Percentiles rank a stretch among this genome's conserved stretches.
These are phyloP conservation scores for Cephus cinctus DNA, from an alignment of 1,140 invertebrate species.

Conservation along the genomic window DNA sequence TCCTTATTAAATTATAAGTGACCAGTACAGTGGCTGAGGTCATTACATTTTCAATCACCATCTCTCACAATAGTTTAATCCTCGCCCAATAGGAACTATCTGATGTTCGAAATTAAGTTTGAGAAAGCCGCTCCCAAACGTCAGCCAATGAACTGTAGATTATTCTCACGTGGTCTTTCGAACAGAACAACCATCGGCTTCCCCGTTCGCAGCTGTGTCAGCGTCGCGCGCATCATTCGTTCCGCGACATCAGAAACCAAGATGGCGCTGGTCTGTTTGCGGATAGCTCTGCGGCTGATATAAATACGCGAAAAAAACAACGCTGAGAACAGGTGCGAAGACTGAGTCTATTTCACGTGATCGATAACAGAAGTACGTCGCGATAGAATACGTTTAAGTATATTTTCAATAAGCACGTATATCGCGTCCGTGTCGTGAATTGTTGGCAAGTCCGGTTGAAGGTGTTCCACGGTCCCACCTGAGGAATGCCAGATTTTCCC, in stretches of 20 bases:
- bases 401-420: not conserved
- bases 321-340: not conserved
- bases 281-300: slow-evolving; percentile 42
- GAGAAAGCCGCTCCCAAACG: too few relatives aligned
- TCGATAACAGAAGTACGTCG: too few relatives aligned
- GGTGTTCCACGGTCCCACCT: slow-evolving; percentile 43
- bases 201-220: too few relatives aligned
- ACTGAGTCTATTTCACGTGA: not conserved
- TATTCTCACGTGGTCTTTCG: too few relatives aligned
- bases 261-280: slow-evolving; percentile 52
- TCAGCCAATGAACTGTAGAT: too few relatives aligned
- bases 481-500: slow-evolving; percentile 46
- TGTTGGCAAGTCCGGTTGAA: slow-evolving; percentile 6
- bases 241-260: slow-evolving; percentile 35
- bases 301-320: slow-evolving; percentile 39
- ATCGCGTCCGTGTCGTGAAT: not conserved
- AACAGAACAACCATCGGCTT: slow-evolving; percentile 6
- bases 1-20: too few relatives aligned
- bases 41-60: too few relatives aligned
- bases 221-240: slow-evolving; percentile 26
- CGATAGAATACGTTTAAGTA: too few relatives aligned
- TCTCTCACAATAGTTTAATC: too few relatives aligned
- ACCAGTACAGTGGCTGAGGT: too few relatives aligned
- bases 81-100: too few relatives aligned
- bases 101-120: too few relatives aligned